Base-by-base conservation (phyloP, 2,113 vertebrate species). In the Orthonyx spaldingii region DNA sequence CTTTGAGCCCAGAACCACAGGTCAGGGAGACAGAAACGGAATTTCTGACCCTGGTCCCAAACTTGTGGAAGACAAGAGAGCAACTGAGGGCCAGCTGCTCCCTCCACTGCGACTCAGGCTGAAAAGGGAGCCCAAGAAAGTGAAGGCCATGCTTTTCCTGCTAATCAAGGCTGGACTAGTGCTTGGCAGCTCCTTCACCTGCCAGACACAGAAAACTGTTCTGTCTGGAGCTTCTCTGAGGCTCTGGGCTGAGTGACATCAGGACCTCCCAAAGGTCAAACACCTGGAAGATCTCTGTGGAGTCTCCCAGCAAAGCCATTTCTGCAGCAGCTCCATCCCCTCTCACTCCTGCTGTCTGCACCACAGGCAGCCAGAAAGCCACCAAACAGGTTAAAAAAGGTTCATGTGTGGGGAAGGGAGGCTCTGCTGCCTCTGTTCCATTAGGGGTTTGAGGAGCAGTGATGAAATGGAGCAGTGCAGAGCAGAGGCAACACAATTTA, bases 401-500 rank as follows among this genome's bases (percentile, higher is more conserved):
- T 7, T 19, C 35, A 8, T 0, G 0, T 4, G 37, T 16, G 11
- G 21, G 42, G 20, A 60, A 64, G 11, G 50, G 60, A 84, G 16
- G 65, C 41, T 27, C 50, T 22, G 21, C 66, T 72, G 66, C 82
- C 44, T 82, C 74, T 28, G 13, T 16, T 69, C 53, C 55, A 42
- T 69, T 3, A 74, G 50, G 50, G 14, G 19, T 42, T 65, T 46
- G 55, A 80, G 47, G 35, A 64, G 4, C 41, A 64, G 71, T 37
- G 83, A 83, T 60, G 59, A 85, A 88, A 85, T 6, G 53, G 84
- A 91, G 72, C 89, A 57, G 60, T 1, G 10, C 84, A 65, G 88
- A 84, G 80, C 39, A 47, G 75, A 90, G 60, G 39, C 15, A 64
- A 77, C 75, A 83, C 66, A 47, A 89, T 90, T 93, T 71, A 93